Evolutionary conservation across 2,113 vertebrate species (phyloP).

Genomic region (Arizona elegans): DNA sequence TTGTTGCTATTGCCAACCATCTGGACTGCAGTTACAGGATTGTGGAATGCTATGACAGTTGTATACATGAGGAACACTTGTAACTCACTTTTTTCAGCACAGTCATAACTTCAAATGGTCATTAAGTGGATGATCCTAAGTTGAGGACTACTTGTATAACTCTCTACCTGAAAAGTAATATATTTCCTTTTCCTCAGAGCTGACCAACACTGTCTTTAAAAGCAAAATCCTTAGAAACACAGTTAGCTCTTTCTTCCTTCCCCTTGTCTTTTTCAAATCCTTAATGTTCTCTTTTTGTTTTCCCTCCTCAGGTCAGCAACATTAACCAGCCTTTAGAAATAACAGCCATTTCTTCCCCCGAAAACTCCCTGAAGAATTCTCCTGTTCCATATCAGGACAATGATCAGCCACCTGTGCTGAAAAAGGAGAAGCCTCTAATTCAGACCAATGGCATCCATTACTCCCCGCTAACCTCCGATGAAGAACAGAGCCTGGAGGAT

Average conservation of each 20-base stretch:
- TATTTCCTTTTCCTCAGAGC: not conserved
- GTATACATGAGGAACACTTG: not conserved
- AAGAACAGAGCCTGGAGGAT: constrained; percentile 76
- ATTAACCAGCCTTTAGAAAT: constrained; percentile 99
- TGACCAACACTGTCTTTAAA: not conserved
- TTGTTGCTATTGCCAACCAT: not conserved
- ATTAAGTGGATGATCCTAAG: not conserved
- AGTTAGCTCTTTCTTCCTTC: not conserved
- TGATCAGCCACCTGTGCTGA: constrained; percentile 91
- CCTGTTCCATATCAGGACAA: constrained; percentile 80
- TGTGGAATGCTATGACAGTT: not conserved
- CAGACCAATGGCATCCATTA: constrained; percentile 75
- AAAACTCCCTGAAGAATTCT: constrained; percentile 89
- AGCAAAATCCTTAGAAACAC: not conserved
- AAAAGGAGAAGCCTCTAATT: constrained; percentile 87
- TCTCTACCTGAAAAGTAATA: not conserved
- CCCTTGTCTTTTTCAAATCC: not conserved
- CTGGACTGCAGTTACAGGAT: not conserved
- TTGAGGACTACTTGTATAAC: not conserved
- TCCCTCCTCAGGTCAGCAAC: constrained; percentile 85
- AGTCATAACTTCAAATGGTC: not conserved
- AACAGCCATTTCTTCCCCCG: constrained; percentile 97
- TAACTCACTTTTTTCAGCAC: not conserved
- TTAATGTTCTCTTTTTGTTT: constrained; percentile 39
- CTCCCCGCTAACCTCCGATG: constrained; percentile 77